Evolutionary conservation across 2,888 invertebrate species (phyloP), one percentile per base, ranked within the genome.

Genomic region (Ormyrus labotus): DNA sequence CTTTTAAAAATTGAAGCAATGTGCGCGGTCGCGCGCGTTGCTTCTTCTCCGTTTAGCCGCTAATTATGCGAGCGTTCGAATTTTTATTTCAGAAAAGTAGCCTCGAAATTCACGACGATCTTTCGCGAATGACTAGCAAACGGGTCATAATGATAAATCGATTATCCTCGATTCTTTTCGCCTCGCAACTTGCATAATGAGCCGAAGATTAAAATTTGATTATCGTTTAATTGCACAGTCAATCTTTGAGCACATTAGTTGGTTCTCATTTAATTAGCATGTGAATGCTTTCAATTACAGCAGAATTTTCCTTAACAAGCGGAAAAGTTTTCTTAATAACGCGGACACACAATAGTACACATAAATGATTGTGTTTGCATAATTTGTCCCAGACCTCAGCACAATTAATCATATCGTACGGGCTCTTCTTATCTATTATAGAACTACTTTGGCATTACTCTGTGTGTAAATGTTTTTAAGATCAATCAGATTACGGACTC

Each of bases 271-370:
- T n/a, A 76, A 80, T 72, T 63, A 67, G 53, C 65, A 60, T 60
- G 34, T 48, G 11, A 61, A 55, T 61, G 34, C 19, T 50, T 64
- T 55, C 53, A 67, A 80, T 80, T 65, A 58, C 34, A 7, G 13
- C 63, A 63, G 50, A 73, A 73, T 61, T 76, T 76, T 72, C 71
- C 68, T 76, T 51, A 10, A 57, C 60, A 67, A 57, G 61, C 10
- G 72, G 73, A 70, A 78, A 69, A 78, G 58, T 78, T 68, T 13
- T 8, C 9, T 51, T 51, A 34, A n/a, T 60, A 53, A 53, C 60
- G 61, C 61, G 45, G 45, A n/a, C 34, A n/a, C 55, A 64, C 11
- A 64, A 64, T 64, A 50, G 13, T 8, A 5, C n/a, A 64, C 47
- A 67, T 7, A 67, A 57, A 63, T 57, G 57, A 77, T 70, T 69